These are phyloP conservation scores for Lutraria rhynchaena DNA, from an alignment of 1,140 invertebrate species.

Conservation along the genomic window DNA sequence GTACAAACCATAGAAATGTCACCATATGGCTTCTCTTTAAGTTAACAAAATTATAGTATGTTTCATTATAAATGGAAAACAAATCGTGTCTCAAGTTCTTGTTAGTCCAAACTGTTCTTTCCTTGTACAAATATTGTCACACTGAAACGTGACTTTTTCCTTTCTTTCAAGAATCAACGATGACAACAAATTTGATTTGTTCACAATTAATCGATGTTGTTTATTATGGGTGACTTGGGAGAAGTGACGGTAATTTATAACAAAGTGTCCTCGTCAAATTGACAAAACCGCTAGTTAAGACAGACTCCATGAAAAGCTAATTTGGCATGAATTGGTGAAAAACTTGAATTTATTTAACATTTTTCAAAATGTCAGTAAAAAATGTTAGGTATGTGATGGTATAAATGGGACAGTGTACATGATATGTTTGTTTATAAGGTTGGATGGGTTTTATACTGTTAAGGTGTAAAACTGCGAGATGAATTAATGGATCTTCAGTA, in stretches of 20 bases:
- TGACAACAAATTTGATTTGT: conserved; percentile 34
- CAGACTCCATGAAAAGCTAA: conserved; percentile 38
- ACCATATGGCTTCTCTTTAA: background rate
- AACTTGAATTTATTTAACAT: conserved; percentile 44
- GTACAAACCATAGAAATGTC: too few species aligned
- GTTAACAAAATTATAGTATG: background rate
- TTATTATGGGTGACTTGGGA: conserved; percentile 10
- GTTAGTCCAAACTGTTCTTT: background rate
- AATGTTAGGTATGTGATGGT: conserved; percentile 42
- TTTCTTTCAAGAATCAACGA: background rate
- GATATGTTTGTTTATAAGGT: conserved; percentile 32
- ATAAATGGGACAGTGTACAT: conserved; percentile 31
- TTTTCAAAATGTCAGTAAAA: conserved; percentile 53
- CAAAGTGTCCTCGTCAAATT: background rate
- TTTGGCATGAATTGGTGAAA: conserved; percentile 40
- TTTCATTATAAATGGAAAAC: background rate
- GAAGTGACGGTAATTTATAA: conserved; percentile 21
- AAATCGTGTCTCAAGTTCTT: background rate
- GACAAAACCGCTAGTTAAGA: conserved; percentile 3
- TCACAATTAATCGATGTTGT: conserved; percentile 29
- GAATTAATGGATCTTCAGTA: too few species aligned
- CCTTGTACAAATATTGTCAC: conserved; percentile 5
- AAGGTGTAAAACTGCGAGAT: conserved; percentile 49
- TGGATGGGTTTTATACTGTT: background rate
- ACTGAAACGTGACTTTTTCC: conserved; percentile 24